Conservation (phyloP, 2,113 vertebrate species). For the Platysteira castanea region DNA sequence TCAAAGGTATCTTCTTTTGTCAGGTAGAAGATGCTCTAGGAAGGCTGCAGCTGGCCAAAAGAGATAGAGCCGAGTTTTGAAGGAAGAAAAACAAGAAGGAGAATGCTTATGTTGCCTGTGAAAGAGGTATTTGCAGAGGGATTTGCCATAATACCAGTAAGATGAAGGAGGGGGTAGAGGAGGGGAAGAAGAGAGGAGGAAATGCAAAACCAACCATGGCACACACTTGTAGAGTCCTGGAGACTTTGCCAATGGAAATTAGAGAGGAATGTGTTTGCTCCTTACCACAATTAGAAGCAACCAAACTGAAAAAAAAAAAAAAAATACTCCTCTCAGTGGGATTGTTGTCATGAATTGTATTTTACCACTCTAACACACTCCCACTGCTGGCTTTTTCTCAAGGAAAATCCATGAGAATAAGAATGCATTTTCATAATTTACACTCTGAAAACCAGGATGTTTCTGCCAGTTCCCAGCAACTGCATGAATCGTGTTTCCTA, state of each 20-base stretch:
- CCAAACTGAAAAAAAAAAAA: not conserved
- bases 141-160: slow-evolving; percentile 5
- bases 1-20: slow-evolving; percentile 69
- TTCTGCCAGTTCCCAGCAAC: not conserved
- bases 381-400: not conserved
- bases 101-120: not conserved
- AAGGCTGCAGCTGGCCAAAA: slow-evolving; percentile 50
- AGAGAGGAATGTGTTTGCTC: slow-evolving; percentile 55
- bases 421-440: not conserved
- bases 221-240: not conserved
- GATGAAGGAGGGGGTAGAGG: not conserved
- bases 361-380: slow-evolving; percentile 8
- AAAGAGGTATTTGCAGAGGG: slow-evolving; percentile 35
- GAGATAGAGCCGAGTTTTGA: slow-evolving; percentile 54
- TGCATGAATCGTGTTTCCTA: not conserved
- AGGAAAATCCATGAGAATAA: not conserved
- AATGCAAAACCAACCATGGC: slow-evolving; percentile 19
- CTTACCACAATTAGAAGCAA: slow-evolving; percentile 51
- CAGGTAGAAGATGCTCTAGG: slow-evolving; percentile 54
- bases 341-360: slow-evolving; percentile 47
- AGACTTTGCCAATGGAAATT: slow-evolving; percentile 62
- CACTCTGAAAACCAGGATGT: not conserved
- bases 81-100: slow-evolving; percentile 10
- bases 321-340: not conserved
- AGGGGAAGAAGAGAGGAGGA: not conserved